Percentiles rank a stretch among this genome's conserved stretches.
Evolutionary conservation across 1,140 invertebrate genomes (phyloP).

Genomic region (Platyscapa corneri): DNA sequence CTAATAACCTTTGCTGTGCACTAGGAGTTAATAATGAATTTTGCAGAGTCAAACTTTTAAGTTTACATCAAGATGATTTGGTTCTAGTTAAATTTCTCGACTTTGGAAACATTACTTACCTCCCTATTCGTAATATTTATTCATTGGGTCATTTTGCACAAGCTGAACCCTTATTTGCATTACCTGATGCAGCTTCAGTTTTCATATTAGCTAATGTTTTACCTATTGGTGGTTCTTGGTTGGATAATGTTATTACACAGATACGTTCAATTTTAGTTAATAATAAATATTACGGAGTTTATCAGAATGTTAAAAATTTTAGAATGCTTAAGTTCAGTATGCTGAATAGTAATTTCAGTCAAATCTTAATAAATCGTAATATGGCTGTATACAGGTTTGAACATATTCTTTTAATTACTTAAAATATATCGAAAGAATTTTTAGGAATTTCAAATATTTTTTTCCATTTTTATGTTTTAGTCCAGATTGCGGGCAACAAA

Average conservation of each 20-base stretch:
- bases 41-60: slow-evolving; percentile 77
- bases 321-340: slow-evolving; percentile 60
- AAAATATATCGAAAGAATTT: background rate
- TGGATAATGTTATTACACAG: slow-evolving; percentile 70
- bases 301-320: slow-evolving; percentile 63
- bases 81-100: slow-evolving; percentile 81
- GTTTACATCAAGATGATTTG: slow-evolving; percentile 69
- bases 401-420: background rate
- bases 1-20: slow-evolving; percentile 78
- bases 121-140: slow-evolving; percentile 75
- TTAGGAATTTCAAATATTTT: background rate
- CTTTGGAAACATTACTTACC: slow-evolving; percentile 80
- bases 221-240: slow-evolving; percentile 73
- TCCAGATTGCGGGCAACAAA: background rate
- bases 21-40: slow-evolving; percentile 79
- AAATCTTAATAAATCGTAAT: slow-evolving; percentile 57
- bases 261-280: slow-evolving; percentile 74
- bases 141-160: slow-evolving; percentile 74
- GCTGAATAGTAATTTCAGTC: slow-evolving; percentile 62
- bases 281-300: slow-evolving; percentile 70
- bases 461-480: slow-evolving; percentile 9
- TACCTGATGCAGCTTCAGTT: slow-evolving; percentile 75
- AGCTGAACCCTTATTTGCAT: slow-evolving; percentile 68
- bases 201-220: slow-evolving; percentile 77
- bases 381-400: slow-evolving; percentile 54